Percentiles rank a stretch among this genome's conserved stretches.
These are phyloP conservation scores for Ptilodon capucinus DNA, from an alignment of 2,888 invertebrate species.

Conservation along the genomic window DNA sequence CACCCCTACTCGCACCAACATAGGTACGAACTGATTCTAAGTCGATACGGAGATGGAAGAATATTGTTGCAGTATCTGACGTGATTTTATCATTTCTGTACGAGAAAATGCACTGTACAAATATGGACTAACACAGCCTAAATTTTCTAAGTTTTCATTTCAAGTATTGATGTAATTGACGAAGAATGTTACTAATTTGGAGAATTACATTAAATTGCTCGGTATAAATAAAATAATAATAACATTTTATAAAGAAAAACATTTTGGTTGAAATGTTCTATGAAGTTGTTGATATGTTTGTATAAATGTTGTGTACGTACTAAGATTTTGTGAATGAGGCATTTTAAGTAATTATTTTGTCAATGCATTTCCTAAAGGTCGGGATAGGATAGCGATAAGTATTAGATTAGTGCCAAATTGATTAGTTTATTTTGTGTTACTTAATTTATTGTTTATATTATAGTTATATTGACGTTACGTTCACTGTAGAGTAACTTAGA, in stretches of 20 bases:
- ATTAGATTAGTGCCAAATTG: constrained; percentile 77
- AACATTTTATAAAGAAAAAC: too few relatives aligned
- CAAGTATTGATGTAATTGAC: too few relatives aligned
- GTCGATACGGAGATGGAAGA: too few relatives aligned
- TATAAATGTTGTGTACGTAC: background rate
- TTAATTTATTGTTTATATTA: constrained; percentile 70
- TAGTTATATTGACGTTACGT: constrained; percentile 3
- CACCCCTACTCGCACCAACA: background rate
- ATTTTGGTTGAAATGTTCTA: too few relatives aligned
- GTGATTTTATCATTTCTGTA: too few relatives aligned
- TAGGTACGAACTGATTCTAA: background rate
- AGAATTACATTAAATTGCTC: too few relatives aligned
- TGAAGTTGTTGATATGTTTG: too few relatives aligned
- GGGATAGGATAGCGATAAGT: constrained; percentile 48
- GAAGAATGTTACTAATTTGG: too few relatives aligned
- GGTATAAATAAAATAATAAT: too few relatives aligned
- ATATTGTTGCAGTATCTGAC: too few relatives aligned
- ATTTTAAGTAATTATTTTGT: constrained; percentile 27
- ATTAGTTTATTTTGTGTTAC: constrained; percentile 60
- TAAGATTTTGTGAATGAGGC: constrained; percentile 15
- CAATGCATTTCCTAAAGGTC: constrained; percentile 49
- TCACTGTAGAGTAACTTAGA: background rate
- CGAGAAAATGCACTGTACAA: background rate
- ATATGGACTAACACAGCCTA: background rate
- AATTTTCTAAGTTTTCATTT: too few relatives aligned